phyloP scores from a whole-genome alignment of 2,113 vertebrate genomes.

The Antennarius striatus region DNA sequence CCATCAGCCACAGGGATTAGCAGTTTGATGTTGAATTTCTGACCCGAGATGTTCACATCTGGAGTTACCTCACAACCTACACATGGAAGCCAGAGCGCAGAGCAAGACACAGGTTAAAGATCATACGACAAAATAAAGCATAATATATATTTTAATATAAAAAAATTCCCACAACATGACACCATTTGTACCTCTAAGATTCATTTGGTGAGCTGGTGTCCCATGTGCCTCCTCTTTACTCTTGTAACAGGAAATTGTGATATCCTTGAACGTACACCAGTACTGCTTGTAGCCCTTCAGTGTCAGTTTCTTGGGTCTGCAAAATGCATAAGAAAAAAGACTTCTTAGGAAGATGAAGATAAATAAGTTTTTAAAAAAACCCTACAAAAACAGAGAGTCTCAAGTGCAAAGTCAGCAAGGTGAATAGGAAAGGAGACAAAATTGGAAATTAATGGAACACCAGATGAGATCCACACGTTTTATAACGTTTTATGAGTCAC shows the following conservation, averaged over 20 bases:
- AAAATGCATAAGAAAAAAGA: constrained; percentile 29
- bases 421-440: constrained; percentile 36
- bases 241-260: constrained; percentile 98
- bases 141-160: not conserved
- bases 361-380: not conserved
- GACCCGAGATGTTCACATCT: constrained; percentile 98
- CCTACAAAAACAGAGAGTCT: constrained; percentile 1
- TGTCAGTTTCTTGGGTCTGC: constrained; percentile 96
- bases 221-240: constrained; percentile 95
- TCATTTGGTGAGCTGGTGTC: constrained; percentile 95
- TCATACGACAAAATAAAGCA: constrained; percentile 7
- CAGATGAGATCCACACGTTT: constrained; percentile 36
- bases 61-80: constrained; percentile 98
- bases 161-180: not conserved
- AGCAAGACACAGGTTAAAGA: constrained; percentile 28
- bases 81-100: constrained; percentile 29
- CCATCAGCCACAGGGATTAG: constrained; percentile 97
- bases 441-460: constrained; percentile 42
- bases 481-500: constrained; percentile 58
- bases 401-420: constrained; percentile 51
- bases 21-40: constrained; percentile 99
- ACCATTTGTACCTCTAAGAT: constrained; percentile 88
- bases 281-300: constrained; percentile 98
- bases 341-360: constrained; percentile 18
- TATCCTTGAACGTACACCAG: constrained; percentile 99